phyloP scores from a whole-genome alignment of 2,113 vertebrate species.

The Pogona vitticeps region DNA sequence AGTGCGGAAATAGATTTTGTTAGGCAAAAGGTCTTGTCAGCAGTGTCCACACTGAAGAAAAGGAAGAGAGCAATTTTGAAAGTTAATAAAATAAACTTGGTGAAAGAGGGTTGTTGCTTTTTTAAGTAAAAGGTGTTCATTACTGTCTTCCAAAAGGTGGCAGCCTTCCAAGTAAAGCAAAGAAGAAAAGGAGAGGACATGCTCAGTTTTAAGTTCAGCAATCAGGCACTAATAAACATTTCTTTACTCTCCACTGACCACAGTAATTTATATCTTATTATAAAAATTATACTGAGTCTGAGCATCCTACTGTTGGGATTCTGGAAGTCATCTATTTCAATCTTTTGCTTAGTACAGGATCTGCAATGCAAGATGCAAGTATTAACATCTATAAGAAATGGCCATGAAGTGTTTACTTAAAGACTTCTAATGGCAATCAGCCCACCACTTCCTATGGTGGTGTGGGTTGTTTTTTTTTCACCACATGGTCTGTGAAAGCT shows the following conservation, averaged over 20 bases:
- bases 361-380: neutral
- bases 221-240: neutral
- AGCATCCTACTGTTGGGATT: no score
- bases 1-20: neutral
- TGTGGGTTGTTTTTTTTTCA: no score
- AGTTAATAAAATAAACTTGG: neutral
- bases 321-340: neutral
- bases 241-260: neutral
- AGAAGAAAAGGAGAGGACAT: neutral
- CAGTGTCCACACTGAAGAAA: neutral
- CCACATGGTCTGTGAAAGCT: neutral
- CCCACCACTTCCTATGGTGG: neutral
- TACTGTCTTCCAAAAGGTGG: neutral
- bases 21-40: neutral
- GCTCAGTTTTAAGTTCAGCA: neutral
- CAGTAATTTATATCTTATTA: no score
- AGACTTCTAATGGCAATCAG: neutral
- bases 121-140: neutral
- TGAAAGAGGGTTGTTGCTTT: neutral
- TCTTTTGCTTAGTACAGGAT: neutral
- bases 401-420: neutral
- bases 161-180: neutral
- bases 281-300: neutral
- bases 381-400: neutral
- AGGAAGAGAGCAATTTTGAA: conserved; percentile 3